Percentiles rank a stretch among this genome's conserved stretches.
Evolutionary conservation across 2,888 invertebrate species (phyloP).

Genomic region (Ochropleura plecta): DNA sequence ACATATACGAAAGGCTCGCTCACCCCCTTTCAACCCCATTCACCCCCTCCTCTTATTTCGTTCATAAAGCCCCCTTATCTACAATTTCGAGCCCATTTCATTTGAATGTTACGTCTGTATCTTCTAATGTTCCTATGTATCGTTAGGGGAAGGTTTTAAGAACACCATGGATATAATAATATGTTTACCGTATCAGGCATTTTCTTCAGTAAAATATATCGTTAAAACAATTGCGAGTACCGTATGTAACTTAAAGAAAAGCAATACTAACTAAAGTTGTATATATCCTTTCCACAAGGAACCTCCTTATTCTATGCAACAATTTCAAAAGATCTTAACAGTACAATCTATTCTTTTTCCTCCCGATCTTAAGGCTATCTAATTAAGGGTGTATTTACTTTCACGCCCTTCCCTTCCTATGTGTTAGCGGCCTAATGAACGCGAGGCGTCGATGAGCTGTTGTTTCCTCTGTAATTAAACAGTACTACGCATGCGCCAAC

Average conservation of each 20-base stretch:
- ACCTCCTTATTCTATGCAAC: slow-evolving; percentile 32
- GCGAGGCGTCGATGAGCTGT: slow-evolving; percentile 87
- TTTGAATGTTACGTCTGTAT: slow-evolving; percentile 86
- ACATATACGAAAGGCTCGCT: slow-evolving; percentile 61
- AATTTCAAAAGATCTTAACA: slow-evolving; percentile 31
- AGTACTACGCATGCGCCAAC: slow-evolving; percentile 85
- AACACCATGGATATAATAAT: slow-evolving; percentile 42
- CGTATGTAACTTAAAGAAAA: slow-evolving; percentile 4
- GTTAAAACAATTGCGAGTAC: not conserved
- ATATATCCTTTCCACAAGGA: slow-evolving; percentile 37
- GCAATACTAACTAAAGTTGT: slow-evolving; percentile 8
- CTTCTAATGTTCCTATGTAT: slow-evolving; percentile 65
- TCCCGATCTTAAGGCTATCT: slow-evolving; percentile 60
- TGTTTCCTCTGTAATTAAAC: slow-evolving; percentile 86
- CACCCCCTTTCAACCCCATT: slow-evolving; percentile 52
- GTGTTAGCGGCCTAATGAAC: slow-evolving; percentile 83
- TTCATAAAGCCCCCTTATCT: slow-evolving; percentile 86
- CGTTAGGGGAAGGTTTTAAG: slow-evolving; percentile 56
- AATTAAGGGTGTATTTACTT: slow-evolving; percentile 71
- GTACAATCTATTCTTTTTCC: slow-evolving; percentile 7
- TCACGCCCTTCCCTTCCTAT: slow-evolving; percentile 66
- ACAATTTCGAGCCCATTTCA: slow-evolving; percentile 88
- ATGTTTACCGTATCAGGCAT: not conserved
- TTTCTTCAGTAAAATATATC: not conserved
- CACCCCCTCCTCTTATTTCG: slow-evolving; percentile 76